Evolutionary conservation across 2,888 invertebrate species (phyloP).

Genomic region (Scrobipalpa atriplicella): DNA sequence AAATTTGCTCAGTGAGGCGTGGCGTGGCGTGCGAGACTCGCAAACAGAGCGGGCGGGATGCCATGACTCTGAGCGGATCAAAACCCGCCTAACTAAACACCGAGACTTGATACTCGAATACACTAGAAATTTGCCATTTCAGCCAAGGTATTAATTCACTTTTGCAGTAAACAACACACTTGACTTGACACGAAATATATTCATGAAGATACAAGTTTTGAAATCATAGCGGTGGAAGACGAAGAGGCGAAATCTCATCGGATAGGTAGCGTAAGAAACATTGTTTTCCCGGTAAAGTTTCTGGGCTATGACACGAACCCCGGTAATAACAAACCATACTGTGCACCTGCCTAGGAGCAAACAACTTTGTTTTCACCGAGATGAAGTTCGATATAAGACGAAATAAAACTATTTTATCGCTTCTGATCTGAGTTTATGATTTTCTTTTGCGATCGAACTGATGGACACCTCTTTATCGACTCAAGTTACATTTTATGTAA

Average conservation of each 20-base stretch:
- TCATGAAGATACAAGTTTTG: constrained; percentile 14
- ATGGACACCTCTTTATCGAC: constrained; percentile 4
- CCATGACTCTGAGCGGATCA: constrained; percentile 27
- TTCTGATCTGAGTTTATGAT: constrained; percentile 3
- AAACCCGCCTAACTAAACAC: constrained; percentile 29
- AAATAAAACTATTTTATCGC: constrained; percentile 8
- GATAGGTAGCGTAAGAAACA: constrained; percentile 8
- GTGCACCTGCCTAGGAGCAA: constrained; percentile 10
- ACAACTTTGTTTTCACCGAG: constrained; percentile 9
- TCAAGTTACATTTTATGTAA: constrained; percentile 1
- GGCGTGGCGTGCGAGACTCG: constrained; percentile 48
- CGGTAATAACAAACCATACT: constrained; percentile 11
- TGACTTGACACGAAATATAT: constrained; percentile 1
- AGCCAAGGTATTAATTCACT: neutral
- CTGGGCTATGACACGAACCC: neutral
- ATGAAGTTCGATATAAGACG: constrained; percentile 2
- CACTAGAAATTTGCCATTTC: neutral
- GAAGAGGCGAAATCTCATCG: constrained; percentile 5
- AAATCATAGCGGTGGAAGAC: constrained; percentile 9
- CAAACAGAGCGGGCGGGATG: constrained; percentile 44
- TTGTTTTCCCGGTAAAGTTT: constrained; percentile 15
- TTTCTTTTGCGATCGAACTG: neutral
- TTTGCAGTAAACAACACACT: constrained; percentile 7
- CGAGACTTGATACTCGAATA: constrained; percentile 28
- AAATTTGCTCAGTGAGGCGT: constrained; percentile 64